Conservation (phyloP, 2,888 invertebrate genomes). For the Nasonia oneida region DNA sequence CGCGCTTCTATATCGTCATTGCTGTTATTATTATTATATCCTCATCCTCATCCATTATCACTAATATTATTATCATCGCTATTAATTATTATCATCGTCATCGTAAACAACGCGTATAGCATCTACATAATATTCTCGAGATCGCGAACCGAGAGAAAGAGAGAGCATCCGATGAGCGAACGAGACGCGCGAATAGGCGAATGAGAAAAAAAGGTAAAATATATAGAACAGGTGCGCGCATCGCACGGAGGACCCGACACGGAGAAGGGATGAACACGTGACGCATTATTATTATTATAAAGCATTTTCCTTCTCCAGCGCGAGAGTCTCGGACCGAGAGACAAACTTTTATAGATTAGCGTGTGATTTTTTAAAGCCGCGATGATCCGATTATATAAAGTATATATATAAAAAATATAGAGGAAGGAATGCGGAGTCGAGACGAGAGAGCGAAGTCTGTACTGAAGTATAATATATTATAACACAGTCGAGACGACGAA, state of each 20-base stretch:
- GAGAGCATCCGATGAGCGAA: constrained; percentile 38
- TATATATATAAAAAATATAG: constrained; percentile 47
- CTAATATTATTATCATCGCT: constrained; percentile 23
- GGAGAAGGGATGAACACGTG: background rate
- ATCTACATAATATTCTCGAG: background rate
- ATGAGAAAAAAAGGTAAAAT: background rate
- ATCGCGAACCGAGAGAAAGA: constrained; percentile 6
- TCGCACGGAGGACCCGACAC: constrained; percentile 16
- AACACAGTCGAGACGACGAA: background rate
- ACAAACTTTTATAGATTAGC: constrained; percentile 62
- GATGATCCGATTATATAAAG: constrained; percentile 51
- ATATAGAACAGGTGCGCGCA: constrained; percentile 7
- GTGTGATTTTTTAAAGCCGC: constrained; percentile 62
- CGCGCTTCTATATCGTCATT: constrained; percentile 23
- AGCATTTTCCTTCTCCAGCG: constrained; percentile 3
- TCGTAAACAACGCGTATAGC: background rate
- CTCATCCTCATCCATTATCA: constrained; percentile 12
- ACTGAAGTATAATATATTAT: constrained; percentile 5
- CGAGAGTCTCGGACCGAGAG: constrained; percentile 36
- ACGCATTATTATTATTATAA: background rate
- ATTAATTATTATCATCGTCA: constrained; percentile 20
- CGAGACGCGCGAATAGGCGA: constrained; percentile 21
- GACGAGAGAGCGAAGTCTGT: constrained; percentile 11
- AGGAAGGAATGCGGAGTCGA: background rate
- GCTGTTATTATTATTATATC: constrained; percentile 42